A percentile compares a stretch with the other conserved stretches of the same genome.
Evolutionary conservation across 2,888 invertebrate species (phyloP).

Genomic region (Byasa hedistus): DNA sequence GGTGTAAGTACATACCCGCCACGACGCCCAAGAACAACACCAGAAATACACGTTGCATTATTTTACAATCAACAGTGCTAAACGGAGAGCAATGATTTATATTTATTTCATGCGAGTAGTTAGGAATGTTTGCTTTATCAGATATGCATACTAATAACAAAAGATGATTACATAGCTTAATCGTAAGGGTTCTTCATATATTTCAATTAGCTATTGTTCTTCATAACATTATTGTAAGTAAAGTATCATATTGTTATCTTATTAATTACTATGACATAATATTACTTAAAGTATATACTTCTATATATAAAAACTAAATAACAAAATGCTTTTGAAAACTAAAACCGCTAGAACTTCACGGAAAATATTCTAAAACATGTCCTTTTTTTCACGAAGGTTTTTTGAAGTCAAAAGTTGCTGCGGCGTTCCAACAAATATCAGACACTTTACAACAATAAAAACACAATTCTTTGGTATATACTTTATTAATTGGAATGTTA

Average conservation of each 20-base stretch:
- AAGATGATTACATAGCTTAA: neutral
- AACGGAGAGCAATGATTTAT: neutral
- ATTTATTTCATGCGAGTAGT: neutral
- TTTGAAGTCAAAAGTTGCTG: too few species aligned
- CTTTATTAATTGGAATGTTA: conserved; percentile 71
- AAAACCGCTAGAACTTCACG: too few species aligned
- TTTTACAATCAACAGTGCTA: neutral
- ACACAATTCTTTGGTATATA: conserved; percentile 56
- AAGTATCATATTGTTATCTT: neutral
- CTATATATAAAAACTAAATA: neutral
- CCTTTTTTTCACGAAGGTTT: too few species aligned
- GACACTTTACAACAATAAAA: conserved; percentile 33
- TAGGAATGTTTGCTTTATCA: neutral
- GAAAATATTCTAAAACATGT: too few species aligned
- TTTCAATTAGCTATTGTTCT: neutral
- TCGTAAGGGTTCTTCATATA: neutral
- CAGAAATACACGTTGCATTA: neutral
- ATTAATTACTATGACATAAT: neutral
- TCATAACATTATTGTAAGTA: neutral
- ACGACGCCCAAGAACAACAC: neutral
- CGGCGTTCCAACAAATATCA: too few species aligned
- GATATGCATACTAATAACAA: neutral
- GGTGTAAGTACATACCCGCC: neutral
- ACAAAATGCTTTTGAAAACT: too few species aligned
- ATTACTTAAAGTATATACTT: neutral